A percentile compares a stretch with the other conserved stretches of the same genome.
phyloP scores from a whole-genome alignment of 1,140 invertebrate genomes.

The Proctacanthus coquilletti region DNA sequence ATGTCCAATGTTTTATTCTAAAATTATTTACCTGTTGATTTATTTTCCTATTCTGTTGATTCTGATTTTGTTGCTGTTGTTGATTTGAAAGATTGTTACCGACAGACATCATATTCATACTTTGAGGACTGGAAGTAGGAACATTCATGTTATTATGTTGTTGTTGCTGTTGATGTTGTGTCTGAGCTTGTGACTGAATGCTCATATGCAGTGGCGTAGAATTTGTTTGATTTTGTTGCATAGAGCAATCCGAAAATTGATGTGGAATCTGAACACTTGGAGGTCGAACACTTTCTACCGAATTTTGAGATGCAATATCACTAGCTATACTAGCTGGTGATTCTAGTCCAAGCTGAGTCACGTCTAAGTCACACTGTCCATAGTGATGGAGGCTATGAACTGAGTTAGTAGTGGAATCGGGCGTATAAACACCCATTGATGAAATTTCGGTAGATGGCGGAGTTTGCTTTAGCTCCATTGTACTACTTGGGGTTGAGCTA shows the following conservation, averaged over 20 bases:
- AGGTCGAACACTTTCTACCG: slow-evolving; percentile 45
- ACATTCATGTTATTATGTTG: slow-evolving; percentile 19
- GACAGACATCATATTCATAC: slow-evolving; percentile 1
- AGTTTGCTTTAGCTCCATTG: slow-evolving; percentile 16
- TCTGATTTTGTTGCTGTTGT: slow-evolving; percentile 14
- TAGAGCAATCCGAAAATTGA: slow-evolving; percentile 44
- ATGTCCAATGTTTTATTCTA: too few species aligned
- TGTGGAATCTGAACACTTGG: slow-evolving; percentile 33
- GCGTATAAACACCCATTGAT: slow-evolving; percentile 68
- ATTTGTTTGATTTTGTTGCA: slow-evolving; percentile 40
- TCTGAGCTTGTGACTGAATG: slow-evolving; percentile 24
- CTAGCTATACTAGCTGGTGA: slow-evolving; percentile 76
- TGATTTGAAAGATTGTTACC: slow-evolving; percentile 11
- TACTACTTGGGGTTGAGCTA: slow-evolving; percentile 4
- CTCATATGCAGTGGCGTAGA: slow-evolving; percentile 38
- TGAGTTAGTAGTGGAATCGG: slow-evolving; percentile 70
- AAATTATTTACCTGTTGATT: slow-evolving; percentile 16
- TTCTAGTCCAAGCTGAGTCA: slow-evolving; percentile 65
- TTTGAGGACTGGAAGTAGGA: slow-evolving; percentile 5
- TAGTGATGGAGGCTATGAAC: slow-evolving; percentile 64
- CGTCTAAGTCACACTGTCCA: slow-evolving; percentile 64
- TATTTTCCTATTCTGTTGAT: slow-evolving; percentile 13
- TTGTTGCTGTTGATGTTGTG: slow-evolving; percentile 22
- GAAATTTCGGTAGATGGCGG: slow-evolving; percentile 44
- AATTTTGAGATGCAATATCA: slow-evolving; percentile 62